These are phyloP conservation scores for Aleiodes alternator DNA, from an alignment of 2,888 invertebrate genomes.

Conservation along the genomic window DNA sequence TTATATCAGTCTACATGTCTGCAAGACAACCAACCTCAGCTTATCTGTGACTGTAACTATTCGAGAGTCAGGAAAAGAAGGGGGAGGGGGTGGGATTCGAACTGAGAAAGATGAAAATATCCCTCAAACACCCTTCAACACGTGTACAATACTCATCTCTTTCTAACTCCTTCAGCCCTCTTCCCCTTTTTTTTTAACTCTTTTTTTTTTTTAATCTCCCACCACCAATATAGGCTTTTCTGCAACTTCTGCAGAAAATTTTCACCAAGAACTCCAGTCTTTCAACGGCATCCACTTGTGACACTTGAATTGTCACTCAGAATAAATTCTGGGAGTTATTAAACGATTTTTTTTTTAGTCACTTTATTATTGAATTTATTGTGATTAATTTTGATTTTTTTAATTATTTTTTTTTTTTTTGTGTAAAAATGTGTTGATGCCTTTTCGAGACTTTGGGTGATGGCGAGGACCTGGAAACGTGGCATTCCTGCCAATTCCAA, in stretches of 20 bases:
- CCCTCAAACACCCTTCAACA: conserved; percentile 8
- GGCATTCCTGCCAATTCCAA: conserved; percentile 36
- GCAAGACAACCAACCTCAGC: conserved; percentile 52
- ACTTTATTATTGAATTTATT: background rate
- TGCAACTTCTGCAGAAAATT: conserved; percentile 73
- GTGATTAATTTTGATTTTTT: background rate
- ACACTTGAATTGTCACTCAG: conserved; percentile 34
- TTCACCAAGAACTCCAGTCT: conserved; percentile 69
- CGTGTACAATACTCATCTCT: conserved; percentile 35
- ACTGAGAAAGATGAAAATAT: conserved; percentile 27
- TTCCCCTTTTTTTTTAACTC: conserved; percentile 41
- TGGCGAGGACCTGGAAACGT: conserved; percentile 24
- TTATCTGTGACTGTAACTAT: conserved; percentile 47
- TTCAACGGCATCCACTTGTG: conserved; percentile 63
- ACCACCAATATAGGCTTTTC: conserved; percentile 59
- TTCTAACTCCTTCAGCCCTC: conserved; percentile 37
- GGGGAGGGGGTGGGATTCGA: background rate
- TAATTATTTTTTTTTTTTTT: background rate
- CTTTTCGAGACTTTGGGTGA: conserved; percentile 21
- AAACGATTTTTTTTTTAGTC: background rate
- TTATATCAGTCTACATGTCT: conserved; percentile 53
- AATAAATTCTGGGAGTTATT: background rate
- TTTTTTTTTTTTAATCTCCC: conserved; percentile 31
- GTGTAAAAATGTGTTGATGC: conserved; percentile 34
- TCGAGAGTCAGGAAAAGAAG: conserved; percentile 4